Percentiles rank a stretch among this genome's conserved stretches.
These are phyloP conservation scores for Pachyseris speciosa DNA, from an alignment of 64 coral and sea anemone species.

Conservation along the genomic window DNA sequence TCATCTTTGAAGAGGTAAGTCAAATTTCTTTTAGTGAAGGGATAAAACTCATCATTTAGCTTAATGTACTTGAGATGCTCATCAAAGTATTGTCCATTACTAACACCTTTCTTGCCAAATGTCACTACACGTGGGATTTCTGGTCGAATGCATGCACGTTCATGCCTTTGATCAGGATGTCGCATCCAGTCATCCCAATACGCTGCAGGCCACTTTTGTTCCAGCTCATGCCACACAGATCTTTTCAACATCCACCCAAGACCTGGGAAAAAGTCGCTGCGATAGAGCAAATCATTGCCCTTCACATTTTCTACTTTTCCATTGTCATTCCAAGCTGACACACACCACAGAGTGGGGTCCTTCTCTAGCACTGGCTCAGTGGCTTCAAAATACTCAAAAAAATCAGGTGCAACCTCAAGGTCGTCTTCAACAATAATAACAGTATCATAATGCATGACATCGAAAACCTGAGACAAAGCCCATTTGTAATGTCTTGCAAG, in stretches of 20 bases:
- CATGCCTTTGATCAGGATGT: slow-evolving; percentile 73
- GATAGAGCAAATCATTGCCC: slow-evolving; percentile 78
- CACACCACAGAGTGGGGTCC: slow-evolving; percentile 89
- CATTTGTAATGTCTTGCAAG: slow-evolving; percentile 90
- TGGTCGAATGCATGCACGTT: slow-evolving; percentile 82
- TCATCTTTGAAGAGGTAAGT: slow-evolving; percentile 75
- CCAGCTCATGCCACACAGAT: slow-evolving; percentile 75
- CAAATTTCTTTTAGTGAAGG: slow-evolving; percentile 73
- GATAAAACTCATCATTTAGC: slow-evolving; percentile 72
- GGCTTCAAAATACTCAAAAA: slow-evolving; percentile 94
- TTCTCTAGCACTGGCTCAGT: slow-evolving; percentile 65
- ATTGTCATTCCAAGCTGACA: slow-evolving; percentile 95
- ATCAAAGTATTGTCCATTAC: slow-evolving; percentile 78
- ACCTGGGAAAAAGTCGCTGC: slow-evolving; percentile 93
- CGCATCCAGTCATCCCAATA: slow-evolving; percentile 98
- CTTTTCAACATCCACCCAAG: slow-evolving; percentile 91
- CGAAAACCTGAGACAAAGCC: slow-evolving; percentile 80
- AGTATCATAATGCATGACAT: slow-evolving; percentile 78
- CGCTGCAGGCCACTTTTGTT: slow-evolving; percentile 74
- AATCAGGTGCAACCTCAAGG: slow-evolving; percentile 82
- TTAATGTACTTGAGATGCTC: slow-evolving; percentile 80
- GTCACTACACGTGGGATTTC: slow-evolving; percentile 87
- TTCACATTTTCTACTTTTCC: slow-evolving; percentile 63
- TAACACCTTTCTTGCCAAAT: slow-evolving; percentile 80
- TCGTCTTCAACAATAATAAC: slow-evolving; percentile 97